Evolutionary conservation across 2,113 vertebrate species (phyloP).

Genomic region (Mormyrus iriodes): DNA sequence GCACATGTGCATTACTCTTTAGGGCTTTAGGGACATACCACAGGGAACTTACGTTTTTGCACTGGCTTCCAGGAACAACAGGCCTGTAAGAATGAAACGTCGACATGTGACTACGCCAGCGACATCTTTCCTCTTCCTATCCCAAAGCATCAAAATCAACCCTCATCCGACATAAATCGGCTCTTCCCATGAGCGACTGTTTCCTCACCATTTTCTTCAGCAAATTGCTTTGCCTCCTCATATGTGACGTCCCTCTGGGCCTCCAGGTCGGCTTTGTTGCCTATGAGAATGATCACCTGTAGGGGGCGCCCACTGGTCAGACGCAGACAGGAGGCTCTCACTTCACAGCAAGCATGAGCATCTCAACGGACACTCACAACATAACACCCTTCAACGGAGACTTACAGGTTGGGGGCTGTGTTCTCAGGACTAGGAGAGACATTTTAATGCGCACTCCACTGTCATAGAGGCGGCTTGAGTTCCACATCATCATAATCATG

Average conservation of each 20-base stretch:
- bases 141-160: background rate
- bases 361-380: background rate
- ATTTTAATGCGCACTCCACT: background rate
- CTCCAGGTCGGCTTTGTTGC: conserved; percentile 97
- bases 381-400: background rate
- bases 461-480: background rate
- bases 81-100: conserved; percentile 62
- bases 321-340: background rate
- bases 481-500: background rate
- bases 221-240: conserved; percentile 98
- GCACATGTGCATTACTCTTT: background rate
- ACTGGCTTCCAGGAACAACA: conserved; percentile 95
- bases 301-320: conserved; percentile 19
- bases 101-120: background rate
- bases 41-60: conserved; percentile 90
- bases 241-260: conserved; percentile 97
- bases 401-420: background rate
- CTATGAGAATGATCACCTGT: conserved; percentile 98
- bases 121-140: background rate
- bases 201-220: conserved; percentile 89
- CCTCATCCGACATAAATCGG: background rate
- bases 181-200: background rate
- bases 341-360: background rate
- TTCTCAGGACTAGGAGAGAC: background rate
- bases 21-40: background rate